A percentile compares a stretch with the other conserved stretches of the same genome.
These are phyloP conservation scores for Sphinx pinastri DNA, from an alignment of 2,888 invertebrate species.

Conservation along the genomic window DNA sequence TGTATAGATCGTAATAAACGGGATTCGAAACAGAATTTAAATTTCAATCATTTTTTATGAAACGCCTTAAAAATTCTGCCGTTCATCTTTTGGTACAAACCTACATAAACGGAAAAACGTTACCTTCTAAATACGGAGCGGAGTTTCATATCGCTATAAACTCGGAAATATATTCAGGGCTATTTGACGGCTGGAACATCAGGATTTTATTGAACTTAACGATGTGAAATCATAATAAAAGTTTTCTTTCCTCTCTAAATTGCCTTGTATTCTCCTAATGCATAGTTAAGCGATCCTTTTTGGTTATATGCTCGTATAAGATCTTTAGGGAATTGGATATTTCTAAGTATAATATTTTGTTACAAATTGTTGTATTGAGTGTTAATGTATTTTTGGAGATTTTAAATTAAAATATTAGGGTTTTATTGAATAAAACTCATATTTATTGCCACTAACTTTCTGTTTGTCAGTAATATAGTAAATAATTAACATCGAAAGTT, in stretches of 20 bases:
- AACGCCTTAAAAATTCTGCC: not conserved
- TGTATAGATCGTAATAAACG: too few relatives aligned
- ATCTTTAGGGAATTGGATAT: not conserved
- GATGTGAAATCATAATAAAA: slow-evolving; percentile 25
- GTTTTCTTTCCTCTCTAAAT: slow-evolving; percentile 8
- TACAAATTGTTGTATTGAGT: not conserved
- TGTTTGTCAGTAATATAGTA: too few relatives aligned
- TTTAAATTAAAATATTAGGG: too few relatives aligned
- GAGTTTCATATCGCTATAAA: slow-evolving; percentile 17
- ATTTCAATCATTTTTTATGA: too few relatives aligned
- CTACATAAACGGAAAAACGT: not conserved
- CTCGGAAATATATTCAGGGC: slow-evolving; percentile 21
- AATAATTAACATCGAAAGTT: too few relatives aligned
- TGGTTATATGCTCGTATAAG: not conserved
- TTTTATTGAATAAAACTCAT: too few relatives aligned
- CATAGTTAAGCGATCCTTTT: slow-evolving; percentile 8
- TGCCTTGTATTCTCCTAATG: slow-evolving; percentile 17
- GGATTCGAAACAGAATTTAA: too few relatives aligned
- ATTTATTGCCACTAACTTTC: too few relatives aligned
- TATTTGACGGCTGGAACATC: slow-evolving; percentile 19
- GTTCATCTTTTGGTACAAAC: not conserved
- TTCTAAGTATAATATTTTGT: not conserved
- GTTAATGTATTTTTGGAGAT: not conserved
- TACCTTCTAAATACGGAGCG: not conserved
- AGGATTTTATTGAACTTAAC: slow-evolving; percentile 25